Conservation (phyloP, 2,888 invertebrate genomes). For the Orthosia cruda region DNA sequence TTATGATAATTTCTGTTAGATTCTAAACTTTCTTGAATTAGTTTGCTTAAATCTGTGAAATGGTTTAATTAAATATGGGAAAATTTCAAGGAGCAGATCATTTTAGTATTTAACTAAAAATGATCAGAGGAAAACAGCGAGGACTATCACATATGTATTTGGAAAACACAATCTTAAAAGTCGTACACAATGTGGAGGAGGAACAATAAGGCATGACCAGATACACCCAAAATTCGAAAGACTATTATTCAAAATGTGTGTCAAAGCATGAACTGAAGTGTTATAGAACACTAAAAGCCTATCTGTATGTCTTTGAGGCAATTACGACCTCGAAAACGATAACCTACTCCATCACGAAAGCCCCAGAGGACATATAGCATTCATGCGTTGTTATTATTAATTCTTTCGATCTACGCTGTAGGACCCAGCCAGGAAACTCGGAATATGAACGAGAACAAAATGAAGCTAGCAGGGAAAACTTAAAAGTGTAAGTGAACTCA, state of each 20-base stretch:
- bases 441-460: conserved; percentile 28
- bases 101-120: background rate
- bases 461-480: conserved; percentile 37
- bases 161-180: background rate
- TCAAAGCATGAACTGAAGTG: conserved; percentile 11
- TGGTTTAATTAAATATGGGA: background rate
- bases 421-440: conserved; percentile 24
- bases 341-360: conserved; percentile 41
- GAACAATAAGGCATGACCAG: conserved; percentile 3
- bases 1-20: too few relatives aligned
- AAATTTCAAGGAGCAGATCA: background rate
- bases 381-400: conserved; percentile 71
- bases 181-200: background rate
- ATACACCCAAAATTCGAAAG: conserved; percentile 1
- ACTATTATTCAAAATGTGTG: conserved; percentile 5
- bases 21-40: too few relatives aligned
- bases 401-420: conserved; percentile 54
- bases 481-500: conserved; percentile 42
- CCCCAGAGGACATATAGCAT: conserved; percentile 63
- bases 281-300: conserved; percentile 21
- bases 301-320: conserved; percentile 37
- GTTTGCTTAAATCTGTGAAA: too few relatives aligned
- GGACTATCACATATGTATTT: background rate
- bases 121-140: background rate
- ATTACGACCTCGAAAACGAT: conserved; percentile 48